These are phyloP conservation scores for Limnodromus scolopaceus DNA, from an alignment of 2,797 vertebrate species.

Conservation along the genomic window DNA sequence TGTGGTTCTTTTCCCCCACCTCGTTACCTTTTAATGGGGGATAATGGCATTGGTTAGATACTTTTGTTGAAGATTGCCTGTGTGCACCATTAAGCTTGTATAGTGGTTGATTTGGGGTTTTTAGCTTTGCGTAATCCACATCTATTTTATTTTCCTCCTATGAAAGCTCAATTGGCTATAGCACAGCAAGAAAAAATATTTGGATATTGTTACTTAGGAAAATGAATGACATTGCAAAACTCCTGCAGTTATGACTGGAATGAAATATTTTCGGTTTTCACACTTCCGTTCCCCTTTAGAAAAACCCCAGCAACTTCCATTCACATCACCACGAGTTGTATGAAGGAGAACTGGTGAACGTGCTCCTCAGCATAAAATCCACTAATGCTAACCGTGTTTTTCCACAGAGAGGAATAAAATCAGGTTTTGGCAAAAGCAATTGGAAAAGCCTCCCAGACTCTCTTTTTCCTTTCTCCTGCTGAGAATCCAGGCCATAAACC, in stretches of 20 bases:
- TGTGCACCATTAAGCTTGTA: background rate
- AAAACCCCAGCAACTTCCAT: background rate
- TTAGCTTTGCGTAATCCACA: background rate
- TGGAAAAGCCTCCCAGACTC: background rate
- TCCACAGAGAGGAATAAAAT: background rate
- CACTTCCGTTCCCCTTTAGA: background rate
- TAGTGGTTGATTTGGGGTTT: background rate
- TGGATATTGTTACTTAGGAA: constrained; percentile 23
- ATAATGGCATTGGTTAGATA: background rate
- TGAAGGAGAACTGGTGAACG: background rate
- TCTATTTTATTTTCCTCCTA: background rate
- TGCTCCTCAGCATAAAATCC: background rate
- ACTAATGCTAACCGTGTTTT: background rate
- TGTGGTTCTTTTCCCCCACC: background rate
- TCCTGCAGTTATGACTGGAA: constrained; percentile 38
- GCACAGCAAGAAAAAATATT: constrained; percentile 4
- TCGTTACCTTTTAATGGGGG: background rate
- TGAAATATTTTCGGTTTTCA: background rate
- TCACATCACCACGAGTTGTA: background rate
- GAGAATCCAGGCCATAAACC: background rate
- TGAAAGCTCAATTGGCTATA: background rate
- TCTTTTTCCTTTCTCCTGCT: background rate
- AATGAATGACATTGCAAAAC: constrained; percentile 42
- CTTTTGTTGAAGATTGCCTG: background rate
- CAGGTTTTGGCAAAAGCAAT: background rate